These are phyloP conservation scores for Opisthograptis luteolata DNA, from an alignment of 2,888 invertebrate genomes.

Conservation along the genomic window DNA sequence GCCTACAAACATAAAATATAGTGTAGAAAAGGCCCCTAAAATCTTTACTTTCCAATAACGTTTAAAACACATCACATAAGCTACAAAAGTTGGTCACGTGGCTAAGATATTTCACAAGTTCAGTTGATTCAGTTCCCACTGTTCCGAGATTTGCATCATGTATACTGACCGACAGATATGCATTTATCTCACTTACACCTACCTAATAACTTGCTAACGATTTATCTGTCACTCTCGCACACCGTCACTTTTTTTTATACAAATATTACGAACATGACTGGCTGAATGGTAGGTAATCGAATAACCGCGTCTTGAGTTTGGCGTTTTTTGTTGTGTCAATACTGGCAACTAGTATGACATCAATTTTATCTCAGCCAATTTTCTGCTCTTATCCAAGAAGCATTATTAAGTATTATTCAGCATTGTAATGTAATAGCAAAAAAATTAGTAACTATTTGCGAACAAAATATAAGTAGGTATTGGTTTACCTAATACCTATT, in stretches of 20 bases:
- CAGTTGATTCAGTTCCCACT: slow-evolving; percentile 57
- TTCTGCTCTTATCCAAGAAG: background rate
- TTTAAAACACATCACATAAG: no score
- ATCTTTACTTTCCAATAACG: no score
- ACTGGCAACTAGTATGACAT: slow-evolving; percentile 14
- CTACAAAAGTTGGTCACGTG: slow-evolving; percentile 52
- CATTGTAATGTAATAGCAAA: no score
- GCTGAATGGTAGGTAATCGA: slow-evolving; percentile 33
- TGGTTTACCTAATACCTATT: no score
- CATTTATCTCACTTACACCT: slow-evolving; percentile 38
- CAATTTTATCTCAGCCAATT: slow-evolving; percentile 11
- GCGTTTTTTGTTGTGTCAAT: slow-evolving; percentile 23
- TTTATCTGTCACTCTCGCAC: slow-evolving; percentile 20
- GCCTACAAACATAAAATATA: no score
- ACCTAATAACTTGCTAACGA: slow-evolving; percentile 8
- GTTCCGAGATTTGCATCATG: slow-evolving; percentile 53
- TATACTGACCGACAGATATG: slow-evolving; percentile 47
- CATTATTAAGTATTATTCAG: background rate
- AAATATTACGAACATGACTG: slow-evolving; percentile 22
- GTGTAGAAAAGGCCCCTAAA: no score
- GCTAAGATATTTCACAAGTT: slow-evolving; percentile 46
- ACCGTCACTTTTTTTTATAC: slow-evolving; percentile 30
- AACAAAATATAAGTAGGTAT: no score
- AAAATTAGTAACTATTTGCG: no score
- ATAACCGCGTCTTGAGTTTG: slow-evolving; percentile 31